Percentiles rank a stretch among this genome's conserved stretches.
Evolutionary conservation across 2,888 invertebrate species (phyloP).

Genomic region (Philopedon plagiatum): DNA sequence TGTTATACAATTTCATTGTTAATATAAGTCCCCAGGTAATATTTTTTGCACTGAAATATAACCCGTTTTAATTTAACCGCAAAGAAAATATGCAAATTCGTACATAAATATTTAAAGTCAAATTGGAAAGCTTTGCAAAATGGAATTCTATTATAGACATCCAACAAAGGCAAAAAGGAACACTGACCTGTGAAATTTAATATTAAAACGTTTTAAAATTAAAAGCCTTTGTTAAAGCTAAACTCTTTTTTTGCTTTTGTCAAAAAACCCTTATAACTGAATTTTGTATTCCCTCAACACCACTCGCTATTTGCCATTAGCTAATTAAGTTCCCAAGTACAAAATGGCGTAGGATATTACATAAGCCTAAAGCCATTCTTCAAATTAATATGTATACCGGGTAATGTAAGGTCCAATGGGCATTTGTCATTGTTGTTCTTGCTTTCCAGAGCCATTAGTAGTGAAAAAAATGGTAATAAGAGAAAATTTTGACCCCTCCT

Average conservation of each 20-base stretch:
- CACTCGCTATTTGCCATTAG: conserved; percentile 4
- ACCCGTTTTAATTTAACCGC: neutral
- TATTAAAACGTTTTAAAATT: conserved; percentile 12
- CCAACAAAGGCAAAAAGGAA: conserved; percentile 14
- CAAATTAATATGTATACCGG: neutral
- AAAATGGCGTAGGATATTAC: neutral
- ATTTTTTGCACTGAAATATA: conserved; percentile 26
- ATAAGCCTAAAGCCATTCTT: neutral
- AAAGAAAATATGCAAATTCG: conserved; percentile 24
- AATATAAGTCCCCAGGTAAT: too few relatives aligned
- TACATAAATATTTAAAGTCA: conserved; percentile 27
- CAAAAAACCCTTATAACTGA: conserved; percentile 8
- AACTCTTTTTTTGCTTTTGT: conserved; percentile 6
- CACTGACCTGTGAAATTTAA: conserved; percentile 25
- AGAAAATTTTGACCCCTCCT: too few relatives aligned
- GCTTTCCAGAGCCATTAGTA: too few relatives aligned
- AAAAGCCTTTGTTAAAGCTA: conserved; percentile 5
- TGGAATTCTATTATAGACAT: conserved; percentile 18
- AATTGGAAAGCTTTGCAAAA: conserved; percentile 18
- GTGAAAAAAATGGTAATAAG: too few relatives aligned
- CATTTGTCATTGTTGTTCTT: too few relatives aligned
- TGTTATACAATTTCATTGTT: too few relatives aligned
- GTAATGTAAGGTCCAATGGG: too few relatives aligned
- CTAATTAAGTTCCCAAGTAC: neutral
- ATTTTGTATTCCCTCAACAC: neutral